Percentiles rank a stretch among this genome's conserved stretches.
phyloP scores from a whole-genome alignment of 2,113 vertebrate genomes.

The Nettapus auritus region DNA sequence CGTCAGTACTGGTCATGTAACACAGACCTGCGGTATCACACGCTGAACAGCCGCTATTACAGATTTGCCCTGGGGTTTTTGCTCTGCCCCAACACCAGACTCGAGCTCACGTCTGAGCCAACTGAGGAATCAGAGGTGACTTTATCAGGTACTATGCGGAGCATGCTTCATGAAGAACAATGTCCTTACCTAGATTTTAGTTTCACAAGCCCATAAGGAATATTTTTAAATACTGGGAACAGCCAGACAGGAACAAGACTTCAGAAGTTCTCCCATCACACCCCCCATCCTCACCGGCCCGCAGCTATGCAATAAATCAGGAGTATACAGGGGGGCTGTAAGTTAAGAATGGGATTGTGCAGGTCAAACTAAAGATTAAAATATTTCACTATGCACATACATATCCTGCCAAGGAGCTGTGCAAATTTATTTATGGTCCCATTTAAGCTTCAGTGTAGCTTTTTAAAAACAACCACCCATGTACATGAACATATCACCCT shows the following conservation, averaged over 20 bases:
- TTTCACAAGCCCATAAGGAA: neutral
- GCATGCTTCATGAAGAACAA: neutral
- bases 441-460: neutral
- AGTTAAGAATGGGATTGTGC: neutral
- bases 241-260: too few species aligned
- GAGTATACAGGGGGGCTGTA: neutral
- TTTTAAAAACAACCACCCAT: too few species aligned
- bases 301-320: neutral
- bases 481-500: neutral
- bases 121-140: neutral
- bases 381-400: neutral
- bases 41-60: neutral
- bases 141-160: too few species aligned
- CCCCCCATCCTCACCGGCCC: neutral
- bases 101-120: neutral
- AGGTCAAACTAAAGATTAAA: neutral
- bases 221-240: neutral
- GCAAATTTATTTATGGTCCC: neutral
- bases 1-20: neutral
- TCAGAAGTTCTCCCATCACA: neutral
- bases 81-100: neutral
- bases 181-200: neutral
- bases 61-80: neutral
- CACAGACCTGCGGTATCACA: neutral
- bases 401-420: neutral